These are phyloP conservation scores for Lasioglossum malachurum DNA, from an alignment of 2,888 invertebrate genomes.

Conservation along the genomic window DNA sequence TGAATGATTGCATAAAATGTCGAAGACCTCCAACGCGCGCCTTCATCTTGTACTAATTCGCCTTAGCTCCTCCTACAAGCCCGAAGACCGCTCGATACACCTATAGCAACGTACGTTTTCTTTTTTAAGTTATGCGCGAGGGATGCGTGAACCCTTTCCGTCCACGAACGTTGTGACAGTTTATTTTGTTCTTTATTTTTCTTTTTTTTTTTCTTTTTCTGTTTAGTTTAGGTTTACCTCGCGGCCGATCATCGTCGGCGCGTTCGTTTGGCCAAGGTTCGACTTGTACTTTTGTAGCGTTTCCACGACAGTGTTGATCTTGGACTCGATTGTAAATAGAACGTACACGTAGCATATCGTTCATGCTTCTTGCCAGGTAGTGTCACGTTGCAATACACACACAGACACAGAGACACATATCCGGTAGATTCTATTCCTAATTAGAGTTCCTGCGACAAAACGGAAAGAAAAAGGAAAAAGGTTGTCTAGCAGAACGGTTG, in stretches of 20 bases:
- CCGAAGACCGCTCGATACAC: background rate
- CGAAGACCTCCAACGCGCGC: background rate
- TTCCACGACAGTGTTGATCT: constrained; percentile 21
- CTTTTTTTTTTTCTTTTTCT: background rate
- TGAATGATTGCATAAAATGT: background rate
- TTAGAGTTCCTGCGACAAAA: constrained; percentile 72
- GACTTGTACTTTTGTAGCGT: constrained; percentile 41
- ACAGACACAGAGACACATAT: constrained; percentile 45
- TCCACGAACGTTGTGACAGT: constrained; percentile 72
- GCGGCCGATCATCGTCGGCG: constrained; percentile 49
- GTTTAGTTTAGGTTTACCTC: constrained; percentile 62
- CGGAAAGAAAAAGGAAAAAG: background rate
- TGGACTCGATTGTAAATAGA: constrained; percentile 63
- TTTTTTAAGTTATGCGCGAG: constrained; percentile 31
- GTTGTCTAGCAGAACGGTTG: constrained; percentile 46
- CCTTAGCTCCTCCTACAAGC: background rate
- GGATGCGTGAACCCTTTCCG: constrained; percentile 64
- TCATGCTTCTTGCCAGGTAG: constrained; percentile 65
- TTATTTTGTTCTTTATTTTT: background rate
- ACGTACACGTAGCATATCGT: constrained; percentile 50
- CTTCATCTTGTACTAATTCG: background rate
- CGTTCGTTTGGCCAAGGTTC: constrained; percentile 49
- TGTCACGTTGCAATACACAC: constrained; percentile 67
- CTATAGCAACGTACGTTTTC: background rate
- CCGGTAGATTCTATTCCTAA: constrained; percentile 71